Base-by-base conservation (phyloP, 2,113 vertebrate species). In the Procavia capensis region DNA sequence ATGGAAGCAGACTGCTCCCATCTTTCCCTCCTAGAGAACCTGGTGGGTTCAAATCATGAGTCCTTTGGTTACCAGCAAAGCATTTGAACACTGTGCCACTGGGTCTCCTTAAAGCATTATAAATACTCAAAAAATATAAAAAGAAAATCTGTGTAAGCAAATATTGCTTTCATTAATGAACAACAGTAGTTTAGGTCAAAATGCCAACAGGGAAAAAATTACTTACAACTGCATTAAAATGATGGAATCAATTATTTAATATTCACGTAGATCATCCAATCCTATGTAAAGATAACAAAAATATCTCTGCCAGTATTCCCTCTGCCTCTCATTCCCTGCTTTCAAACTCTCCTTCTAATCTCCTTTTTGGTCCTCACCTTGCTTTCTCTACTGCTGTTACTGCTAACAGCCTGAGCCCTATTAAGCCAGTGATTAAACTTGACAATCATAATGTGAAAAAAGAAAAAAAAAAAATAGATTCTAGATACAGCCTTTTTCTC, bases 291-390 rank as follows among this genome's bases (percentile, higher is more conserved):
- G 45, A 31, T 1, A 59, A 2, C 6, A 36, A 45, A 87, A 76
- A 64, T 9, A 91, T 36, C 29, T 76, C 90, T 34, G 22, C 76
- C 50, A 34, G 5, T 25, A 79, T 75, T 89, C 57, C 41, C 19
- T 91, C 70, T 66, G 24, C 14, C 11, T 82, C 16, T 25, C 20
- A 25, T 66, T 61, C 47, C 13, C 19, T 57, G 5, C 11, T 85
- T 66, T 29, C 22, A 6, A 14, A 0, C 4, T 2, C 8, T 9
- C 9, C 6, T 6, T 9, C 17, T 9, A 6, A 5, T 24, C 27
- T 85, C 19, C 76, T 22, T 89, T 25, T 34, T 27, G 5, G 36
- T 78, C 29, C 59, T 16, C 19, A 24, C 5, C 10, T 70, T 3
- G 0, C 27, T 68, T 34, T 45, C 13, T 17, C 16, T 57, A 63